Conservation (phyloP, 2,797 vertebrate species). For the Ambastaia sidthimunki region DNA sequence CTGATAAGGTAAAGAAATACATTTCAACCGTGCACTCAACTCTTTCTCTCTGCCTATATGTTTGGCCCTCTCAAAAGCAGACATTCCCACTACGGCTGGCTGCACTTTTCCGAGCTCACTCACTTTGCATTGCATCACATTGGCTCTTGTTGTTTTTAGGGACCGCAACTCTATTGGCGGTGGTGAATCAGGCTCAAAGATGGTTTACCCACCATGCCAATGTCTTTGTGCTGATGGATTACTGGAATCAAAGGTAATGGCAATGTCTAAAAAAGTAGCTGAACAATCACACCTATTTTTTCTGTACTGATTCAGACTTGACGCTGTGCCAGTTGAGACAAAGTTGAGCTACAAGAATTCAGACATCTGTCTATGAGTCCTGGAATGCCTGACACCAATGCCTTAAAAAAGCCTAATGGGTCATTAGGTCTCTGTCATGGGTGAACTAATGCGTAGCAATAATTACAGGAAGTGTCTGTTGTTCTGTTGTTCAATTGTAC, state of each 20-base stretch:
- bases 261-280: conserved; percentile 21
- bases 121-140: conserved; percentile 50
- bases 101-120: conserved; percentile 49
- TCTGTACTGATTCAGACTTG: conserved; percentile 18
- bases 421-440: conserved; percentile 29
- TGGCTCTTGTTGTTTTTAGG: conserved; percentile 43
- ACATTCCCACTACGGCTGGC: conserved; percentile 49
- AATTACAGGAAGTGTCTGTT: conserved; percentile 48
- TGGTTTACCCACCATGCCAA: conserved; percentile 25
- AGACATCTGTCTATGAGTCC: background rate
- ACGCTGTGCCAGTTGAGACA: conserved; percentile 5
- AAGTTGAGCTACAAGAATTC: conserved; percentile 18
- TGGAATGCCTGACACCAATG: background rate
- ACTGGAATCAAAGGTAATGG: conserved; percentile 47
- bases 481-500: background rate
- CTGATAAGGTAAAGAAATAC: background rate
- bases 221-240: conserved; percentile 43
- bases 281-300: conserved; percentile 21
- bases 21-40: background rate
- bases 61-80: conserved; percentile 22
- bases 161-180: conserved; percentile 42
- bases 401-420: conserved; percentile 6
- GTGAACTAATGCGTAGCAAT: background rate
- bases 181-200: conserved; percentile 50
- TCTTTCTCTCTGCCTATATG: background rate